Conservation (phyloP, 2,113 vertebrate species). For the Pionites leucogaster region DNA sequence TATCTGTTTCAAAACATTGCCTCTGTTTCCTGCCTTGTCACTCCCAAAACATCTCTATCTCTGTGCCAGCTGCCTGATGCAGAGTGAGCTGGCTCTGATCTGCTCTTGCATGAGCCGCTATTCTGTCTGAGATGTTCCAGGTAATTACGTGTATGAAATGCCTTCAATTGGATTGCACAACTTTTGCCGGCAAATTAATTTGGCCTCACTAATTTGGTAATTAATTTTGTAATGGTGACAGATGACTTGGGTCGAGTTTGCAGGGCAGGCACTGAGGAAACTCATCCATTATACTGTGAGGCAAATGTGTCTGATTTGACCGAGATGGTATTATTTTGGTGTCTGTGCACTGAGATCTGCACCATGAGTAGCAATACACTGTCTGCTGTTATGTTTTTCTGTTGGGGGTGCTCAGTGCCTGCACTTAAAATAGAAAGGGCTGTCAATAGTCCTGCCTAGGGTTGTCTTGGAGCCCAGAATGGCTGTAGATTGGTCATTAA, state of each 20-base stretch:
- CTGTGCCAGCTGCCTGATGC: neutral
- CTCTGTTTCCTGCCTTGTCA: neutral
- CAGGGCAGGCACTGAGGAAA: neutral
- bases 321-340: neutral
- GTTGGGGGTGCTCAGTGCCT: neutral
- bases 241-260: neutral
- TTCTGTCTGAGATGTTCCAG: neutral
- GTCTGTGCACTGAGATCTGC: neutral
- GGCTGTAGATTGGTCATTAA: neutral
- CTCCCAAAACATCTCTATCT: neutral
- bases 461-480: neutral
- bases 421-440: neutral
- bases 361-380: accelerated
- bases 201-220: neutral
- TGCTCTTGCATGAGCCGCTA: neutral
- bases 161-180: neutral
- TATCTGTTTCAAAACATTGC: neutral
- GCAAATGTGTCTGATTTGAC: neutral
- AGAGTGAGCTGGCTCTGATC: neutral
- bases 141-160: accelerated
- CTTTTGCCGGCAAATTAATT: neutral
- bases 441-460: neutral
- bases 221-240: neutral
- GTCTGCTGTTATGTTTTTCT: neutral
- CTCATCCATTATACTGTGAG: neutral